Evolutionary conservation across 2,888 invertebrate species (phyloP).

Genomic region (Camptogramma bilineatum): DNA sequence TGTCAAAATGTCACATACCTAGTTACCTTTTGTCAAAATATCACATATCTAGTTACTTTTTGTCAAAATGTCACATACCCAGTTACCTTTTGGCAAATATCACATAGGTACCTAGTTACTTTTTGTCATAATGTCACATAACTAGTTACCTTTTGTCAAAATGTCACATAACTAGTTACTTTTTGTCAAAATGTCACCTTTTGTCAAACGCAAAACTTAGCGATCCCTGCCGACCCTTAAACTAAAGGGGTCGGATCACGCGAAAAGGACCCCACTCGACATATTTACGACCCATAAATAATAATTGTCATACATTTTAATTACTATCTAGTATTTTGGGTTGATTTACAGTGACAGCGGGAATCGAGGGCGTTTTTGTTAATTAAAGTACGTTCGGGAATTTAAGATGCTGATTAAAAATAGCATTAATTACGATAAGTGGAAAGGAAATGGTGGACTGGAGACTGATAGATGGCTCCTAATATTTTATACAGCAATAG

Average conservation of each 20-base stretch:
- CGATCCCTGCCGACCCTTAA: conserved; percentile 17
- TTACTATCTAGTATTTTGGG: conserved; percentile 69
- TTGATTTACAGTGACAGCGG: conserved; percentile 51
- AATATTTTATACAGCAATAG: not conserved
- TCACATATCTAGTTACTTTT: too few species aligned
- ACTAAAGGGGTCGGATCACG: conserved; percentile 40
- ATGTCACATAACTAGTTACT: too few species aligned
- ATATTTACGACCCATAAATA: conserved; percentile 74
- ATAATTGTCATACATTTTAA: conserved; percentile 71
- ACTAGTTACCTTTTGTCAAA: too few species aligned
- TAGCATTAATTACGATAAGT: conserved; percentile 50
- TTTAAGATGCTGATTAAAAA: conserved; percentile 57
- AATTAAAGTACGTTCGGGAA: conserved; percentile 58
- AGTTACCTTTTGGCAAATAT: too few species aligned
- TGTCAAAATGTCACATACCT: too few species aligned
- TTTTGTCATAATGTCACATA: too few species aligned
- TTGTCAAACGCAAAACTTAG: conserved; percentile 24
- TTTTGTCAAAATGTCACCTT: too few species aligned
- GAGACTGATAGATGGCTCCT: conserved; percentile 7
- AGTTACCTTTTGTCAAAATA: too few species aligned
- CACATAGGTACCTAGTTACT: too few species aligned
- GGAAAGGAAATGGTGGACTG: conserved; percentile 1
- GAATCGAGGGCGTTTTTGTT: conserved; percentile 48
- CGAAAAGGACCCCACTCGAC: conserved; percentile 58
- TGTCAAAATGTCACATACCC: too few species aligned